Evolutionary conservation across 2,888 invertebrate species (phyloP).

Genomic region (Synanthedon vespiformis): DNA sequence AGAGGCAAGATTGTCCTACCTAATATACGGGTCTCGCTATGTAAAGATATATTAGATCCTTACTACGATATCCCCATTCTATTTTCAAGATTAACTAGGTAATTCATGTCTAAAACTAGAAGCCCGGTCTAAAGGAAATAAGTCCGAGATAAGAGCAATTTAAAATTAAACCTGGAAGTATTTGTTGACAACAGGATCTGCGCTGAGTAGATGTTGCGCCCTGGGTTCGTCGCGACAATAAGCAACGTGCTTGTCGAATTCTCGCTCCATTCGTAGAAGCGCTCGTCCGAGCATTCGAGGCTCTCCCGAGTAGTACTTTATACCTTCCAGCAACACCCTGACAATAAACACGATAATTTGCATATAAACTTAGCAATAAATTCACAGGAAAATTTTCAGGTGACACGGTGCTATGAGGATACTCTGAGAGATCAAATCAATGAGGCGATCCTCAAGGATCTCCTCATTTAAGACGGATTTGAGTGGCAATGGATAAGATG

Average conservation of each 20-base stretch:
- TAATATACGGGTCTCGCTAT: no score
- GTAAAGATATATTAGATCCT: no score
- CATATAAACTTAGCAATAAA: no score
- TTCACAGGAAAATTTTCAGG: background rate
- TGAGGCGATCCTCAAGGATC: background rate
- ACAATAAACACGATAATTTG: background rate
- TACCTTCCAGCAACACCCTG: slow-evolving; percentile 91
- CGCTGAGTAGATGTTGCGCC: slow-evolving; percentile 82
- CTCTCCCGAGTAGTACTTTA: slow-evolving; percentile 92
- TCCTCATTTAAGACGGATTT: no score
- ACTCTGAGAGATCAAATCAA: background rate
- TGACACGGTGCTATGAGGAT: background rate
- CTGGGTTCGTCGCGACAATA: slow-evolving; percentile 89
- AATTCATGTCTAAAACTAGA: no score
- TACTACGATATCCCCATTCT: no score
- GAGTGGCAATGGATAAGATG: no score
- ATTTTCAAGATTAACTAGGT: no score
- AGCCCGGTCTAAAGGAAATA: no score
- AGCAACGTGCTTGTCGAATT: slow-evolving; percentile 93
- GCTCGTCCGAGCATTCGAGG: slow-evolving; percentile 90
- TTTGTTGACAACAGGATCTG: slow-evolving; percentile 76
- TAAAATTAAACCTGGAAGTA: slow-evolving; percentile 80
- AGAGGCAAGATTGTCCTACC: no score
- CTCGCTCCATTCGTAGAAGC: slow-evolving; percentile 89
- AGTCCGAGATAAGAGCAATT: background rate